Evolutionary conservation across 2,113 vertebrate genomes (phyloP).

Genomic region (Gopherus evgoodei): DNA sequence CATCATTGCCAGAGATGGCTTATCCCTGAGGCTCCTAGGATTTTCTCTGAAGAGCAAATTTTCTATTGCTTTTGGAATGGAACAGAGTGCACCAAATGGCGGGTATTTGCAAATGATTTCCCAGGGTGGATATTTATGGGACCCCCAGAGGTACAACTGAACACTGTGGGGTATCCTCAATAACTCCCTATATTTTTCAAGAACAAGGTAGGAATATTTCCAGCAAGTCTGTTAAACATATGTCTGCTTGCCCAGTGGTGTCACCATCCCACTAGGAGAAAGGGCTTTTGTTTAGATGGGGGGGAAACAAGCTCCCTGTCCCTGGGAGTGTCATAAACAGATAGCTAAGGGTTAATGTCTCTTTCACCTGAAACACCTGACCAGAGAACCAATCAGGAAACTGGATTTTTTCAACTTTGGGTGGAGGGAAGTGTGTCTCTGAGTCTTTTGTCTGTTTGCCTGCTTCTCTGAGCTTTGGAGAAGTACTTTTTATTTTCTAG

Average conservation of each 20-base stretch:
- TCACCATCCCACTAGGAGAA: background rate
- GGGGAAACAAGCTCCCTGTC: background rate
- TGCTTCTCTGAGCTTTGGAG: too few relatives aligned
- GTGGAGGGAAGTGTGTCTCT: too few relatives aligned
- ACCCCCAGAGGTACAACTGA: background rate
- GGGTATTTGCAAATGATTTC: background rate
- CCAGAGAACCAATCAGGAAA: too few relatives aligned
- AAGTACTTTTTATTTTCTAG: too few relatives aligned
- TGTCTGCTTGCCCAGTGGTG: background rate
- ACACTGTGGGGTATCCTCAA: background rate
- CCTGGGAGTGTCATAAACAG: too few relatives aligned
- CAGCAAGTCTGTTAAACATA: constrained; percentile 9
- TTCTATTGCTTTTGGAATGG: background rate
- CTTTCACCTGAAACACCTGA: too few relatives aligned
- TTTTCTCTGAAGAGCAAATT: background rate
- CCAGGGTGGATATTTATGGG: background rate
- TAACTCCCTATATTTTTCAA: background rate
- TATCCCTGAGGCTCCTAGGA: background rate
- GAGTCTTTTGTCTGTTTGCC: too few relatives aligned
- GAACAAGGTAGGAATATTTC: constrained; percentile 9
- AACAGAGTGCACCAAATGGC: background rate
- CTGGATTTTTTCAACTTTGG: too few relatives aligned
- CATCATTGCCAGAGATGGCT: background rate
- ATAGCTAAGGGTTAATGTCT: too few relatives aligned
- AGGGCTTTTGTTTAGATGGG: background rate